Percentiles rank a stretch among this genome's conserved stretches.
These are phyloP conservation scores for Lithophane semibrunnea DNA, from an alignment of 2,888 invertebrate species.

Conservation along the genomic window DNA sequence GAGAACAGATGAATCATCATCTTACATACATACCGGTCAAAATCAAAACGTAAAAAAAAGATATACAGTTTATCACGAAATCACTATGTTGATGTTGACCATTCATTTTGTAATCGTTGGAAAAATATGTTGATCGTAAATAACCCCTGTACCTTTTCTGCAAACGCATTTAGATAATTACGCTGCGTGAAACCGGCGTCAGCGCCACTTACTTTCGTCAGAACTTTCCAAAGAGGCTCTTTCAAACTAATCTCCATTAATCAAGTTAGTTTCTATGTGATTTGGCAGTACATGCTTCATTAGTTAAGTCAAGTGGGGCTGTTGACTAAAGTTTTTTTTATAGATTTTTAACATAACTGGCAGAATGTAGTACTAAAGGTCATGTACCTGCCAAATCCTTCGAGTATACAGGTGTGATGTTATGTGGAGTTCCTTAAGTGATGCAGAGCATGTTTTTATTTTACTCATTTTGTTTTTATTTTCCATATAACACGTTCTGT, in stretches of 20 bases:
- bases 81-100: background rate
- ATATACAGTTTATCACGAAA: too few relatives aligned
- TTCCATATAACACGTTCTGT: background rate
- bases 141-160: constrained; percentile 29
- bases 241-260: constrained; percentile 43
- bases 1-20: too few relatives aligned
- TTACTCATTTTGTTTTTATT: background rate
- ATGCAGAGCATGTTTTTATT: background rate
- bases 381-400: too few relatives aligned
- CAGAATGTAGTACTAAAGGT: too few relatives aligned
- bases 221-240: constrained; percentile 53
- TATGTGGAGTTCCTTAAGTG: background rate
- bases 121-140: constrained; percentile 4
- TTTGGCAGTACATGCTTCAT: constrained; percentile 16
- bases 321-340: background rate
- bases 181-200: constrained; percentile 16
- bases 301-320: background rate
- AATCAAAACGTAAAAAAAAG: too few relatives aligned
- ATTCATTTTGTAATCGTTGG: background rate
- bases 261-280: constrained; percentile 46
- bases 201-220: constrained; percentile 43
- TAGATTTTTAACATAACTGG: too few relatives aligned
- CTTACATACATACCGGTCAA: too few relatives aligned
- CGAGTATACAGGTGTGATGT: too few relatives aligned
- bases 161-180: constrained; percentile 42